Evolutionary conservation across 2,113 vertebrate species (phyloP).

Genomic region (Thunnus thynnus): DNA sequence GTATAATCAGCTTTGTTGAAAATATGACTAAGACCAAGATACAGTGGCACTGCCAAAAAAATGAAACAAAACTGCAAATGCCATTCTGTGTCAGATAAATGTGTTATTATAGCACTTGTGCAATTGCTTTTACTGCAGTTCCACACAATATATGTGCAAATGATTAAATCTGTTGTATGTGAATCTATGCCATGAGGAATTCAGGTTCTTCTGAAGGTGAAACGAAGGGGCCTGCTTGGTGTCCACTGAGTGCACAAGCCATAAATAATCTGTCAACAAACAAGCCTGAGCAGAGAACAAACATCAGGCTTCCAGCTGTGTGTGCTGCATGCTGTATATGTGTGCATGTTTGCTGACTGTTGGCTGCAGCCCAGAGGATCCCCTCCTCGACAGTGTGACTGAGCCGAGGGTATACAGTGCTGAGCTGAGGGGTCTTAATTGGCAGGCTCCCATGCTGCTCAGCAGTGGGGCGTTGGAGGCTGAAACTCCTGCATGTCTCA

Average conservation of each 20-base stretch:
- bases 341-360: conserved; percentile 16
- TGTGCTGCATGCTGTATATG: conserved; percentile 10
- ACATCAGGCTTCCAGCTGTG: conserved; percentile 30
- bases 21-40: neutral
- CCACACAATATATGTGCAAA: neutral
- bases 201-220: neutral
- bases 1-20: neutral
- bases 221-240: neutral
- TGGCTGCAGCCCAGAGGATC: conserved; percentile 22
- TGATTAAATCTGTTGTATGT: conserved; percentile 16
- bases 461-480: conserved; percentile 36
- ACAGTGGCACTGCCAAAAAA: neutral
- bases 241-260: neutral
- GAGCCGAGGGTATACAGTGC: neutral
- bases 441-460: conserved; percentile 42
- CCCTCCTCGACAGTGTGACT: conserved; percentile 5
- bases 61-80: neutral
- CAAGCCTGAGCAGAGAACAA: conserved; percentile 15
- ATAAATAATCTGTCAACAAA: conserved; percentile 35
- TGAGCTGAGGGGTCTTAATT: conserved; percentile 63
- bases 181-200: neutral
- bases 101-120: neutral
- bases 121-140: neutral
- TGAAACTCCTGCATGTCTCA: conserved; percentile 50
- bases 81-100: neutral